Conservation (phyloP, 2,797 vertebrate genomes). For the Acomys russatus region DNA sequence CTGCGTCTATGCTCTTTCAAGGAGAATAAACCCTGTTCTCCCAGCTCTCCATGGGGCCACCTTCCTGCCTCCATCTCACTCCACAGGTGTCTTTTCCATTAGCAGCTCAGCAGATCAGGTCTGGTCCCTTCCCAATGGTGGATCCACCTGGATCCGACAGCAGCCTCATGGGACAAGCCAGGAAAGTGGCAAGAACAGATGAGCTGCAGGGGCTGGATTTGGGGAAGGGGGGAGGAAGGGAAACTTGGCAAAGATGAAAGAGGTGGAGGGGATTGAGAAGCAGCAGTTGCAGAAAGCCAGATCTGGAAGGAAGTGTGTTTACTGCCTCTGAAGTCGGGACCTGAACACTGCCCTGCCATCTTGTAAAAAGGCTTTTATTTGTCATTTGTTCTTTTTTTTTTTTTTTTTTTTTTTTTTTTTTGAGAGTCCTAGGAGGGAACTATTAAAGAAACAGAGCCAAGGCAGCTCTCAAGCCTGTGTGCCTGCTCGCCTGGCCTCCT, state of each 20-base stretch:
- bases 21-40: neutral
- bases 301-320: slow-evolving; percentile 77
- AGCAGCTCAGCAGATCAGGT: neutral
- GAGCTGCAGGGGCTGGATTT: slow-evolving; percentile 39
- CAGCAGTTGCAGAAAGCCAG: slow-evolving; percentile 72
- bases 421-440: slow-evolving; percentile 89
- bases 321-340: slow-evolving; percentile 81
- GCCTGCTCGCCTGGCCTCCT: slow-evolving; percentile 1
- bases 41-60: fast-evolving
- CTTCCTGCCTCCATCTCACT: neutral
- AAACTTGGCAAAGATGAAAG: slow-evolving; percentile 60
- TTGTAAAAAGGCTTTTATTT: slow-evolving; percentile 88
- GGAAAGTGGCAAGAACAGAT: neutral
- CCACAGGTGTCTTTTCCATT: neutral
- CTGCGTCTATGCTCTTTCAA: no score
- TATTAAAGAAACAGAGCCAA: slow-evolving; percentile 86
- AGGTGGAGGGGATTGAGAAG: neutral
- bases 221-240: slow-evolving; percentile 16
- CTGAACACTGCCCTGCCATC: slow-evolving; percentile 87
- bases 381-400: neutral
- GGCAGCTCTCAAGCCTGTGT: slow-evolving; percentile 75
- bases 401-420: slow-evolving; percentile 79
- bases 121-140: slow-evolving; percentile 1
- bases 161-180: neutral
- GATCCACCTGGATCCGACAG: slow-evolving; percentile 40